Percentiles rank a stretch among this genome's conserved stretches.
Evolutionary conservation across 23 tunicate species (phyloP).

Genomic region (Botrylloides violaceus): DNA sequence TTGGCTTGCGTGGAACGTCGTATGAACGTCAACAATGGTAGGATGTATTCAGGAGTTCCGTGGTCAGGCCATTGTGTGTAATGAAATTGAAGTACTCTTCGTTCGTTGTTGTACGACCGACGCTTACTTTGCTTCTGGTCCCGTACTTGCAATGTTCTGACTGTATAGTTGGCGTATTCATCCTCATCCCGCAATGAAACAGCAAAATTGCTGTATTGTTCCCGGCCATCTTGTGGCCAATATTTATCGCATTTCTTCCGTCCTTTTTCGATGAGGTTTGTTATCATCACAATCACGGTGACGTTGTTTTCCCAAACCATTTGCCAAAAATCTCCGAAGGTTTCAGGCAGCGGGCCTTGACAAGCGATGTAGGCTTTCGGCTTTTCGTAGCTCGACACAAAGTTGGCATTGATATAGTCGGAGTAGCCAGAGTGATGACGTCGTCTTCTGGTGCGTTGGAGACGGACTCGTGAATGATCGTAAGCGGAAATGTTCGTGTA

Average conservation of each 20-base stretch:
- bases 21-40: slow-evolving; percentile 82
- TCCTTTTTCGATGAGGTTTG: slow-evolving; percentile 86
- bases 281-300: slow-evolving; percentile 58
- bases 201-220: slow-evolving; percentile 69
- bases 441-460: neutral
- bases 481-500: slow-evolving; percentile 76
- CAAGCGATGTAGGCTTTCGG: slow-evolving; percentile 68
- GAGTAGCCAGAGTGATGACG: neutral
- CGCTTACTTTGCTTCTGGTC: slow-evolving; percentile 51
- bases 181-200: slow-evolving; percentile 59
- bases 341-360: slow-evolving; percentile 64
- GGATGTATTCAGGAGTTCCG: slow-evolving; percentile 84
- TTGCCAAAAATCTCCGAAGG: slow-evolving; percentile 60
- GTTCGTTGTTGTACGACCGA: slow-evolving; percentile 35
- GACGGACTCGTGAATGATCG: slow-evolving; percentile 9
- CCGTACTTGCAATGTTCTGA: slow-evolving; percentile 50
- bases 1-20: slow-evolving; percentile 40
- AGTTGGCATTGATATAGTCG: slow-evolving; percentile 78
- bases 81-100: slow-evolving; percentile 64
- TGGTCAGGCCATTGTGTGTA: slow-evolving; percentile 96
- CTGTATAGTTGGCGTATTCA: slow-evolving; percentile 63
- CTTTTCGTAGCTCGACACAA: slow-evolving; percentile 45
- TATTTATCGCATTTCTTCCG: slow-evolving; percentile 84
- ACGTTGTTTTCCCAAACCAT: slow-evolving; percentile 70
- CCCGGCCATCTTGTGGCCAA: slow-evolving; percentile 92